phyloP scores from a whole-genome alignment of 2,888 invertebrate species.

The Isotomurus palustris region DNA sequence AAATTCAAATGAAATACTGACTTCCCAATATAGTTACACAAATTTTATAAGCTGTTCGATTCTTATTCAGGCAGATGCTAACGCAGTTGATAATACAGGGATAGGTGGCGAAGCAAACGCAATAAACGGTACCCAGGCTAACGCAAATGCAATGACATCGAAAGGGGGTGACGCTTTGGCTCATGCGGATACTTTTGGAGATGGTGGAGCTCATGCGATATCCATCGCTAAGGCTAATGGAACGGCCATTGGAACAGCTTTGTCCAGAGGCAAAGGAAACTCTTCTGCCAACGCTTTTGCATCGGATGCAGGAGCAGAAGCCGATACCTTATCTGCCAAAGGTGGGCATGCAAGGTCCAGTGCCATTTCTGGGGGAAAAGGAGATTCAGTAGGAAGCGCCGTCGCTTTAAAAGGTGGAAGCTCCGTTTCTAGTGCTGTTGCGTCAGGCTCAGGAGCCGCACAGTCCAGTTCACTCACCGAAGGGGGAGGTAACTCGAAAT shows the following conservation, averaged over 20 bases:
- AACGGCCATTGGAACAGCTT: slow-evolving; percentile 5
- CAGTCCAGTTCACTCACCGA: slow-evolving; percentile 8
- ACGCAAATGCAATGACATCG: slow-evolving; percentile 6
- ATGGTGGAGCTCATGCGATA: slow-evolving; percentile 2
- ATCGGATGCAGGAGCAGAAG: not conserved
- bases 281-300: slow-evolving; percentile 6
- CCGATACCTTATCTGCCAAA: not conserved
- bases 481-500: not conserved
- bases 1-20: not conserved
- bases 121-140: slow-evolving; percentile 5
- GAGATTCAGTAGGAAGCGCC: not conserved
- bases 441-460: not conserved
- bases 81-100: not conserved
- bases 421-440: not conserved
- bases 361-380: not conserved
- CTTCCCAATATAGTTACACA: not conserved
- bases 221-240: slow-evolving; percentile 8
- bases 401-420: not conserved
- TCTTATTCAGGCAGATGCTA: not conserved
- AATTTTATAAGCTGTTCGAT: not conserved
- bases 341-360: not conserved
- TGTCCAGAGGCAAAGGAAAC: slow-evolving; percentile 4
- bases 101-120: slow-evolving; percentile 9
- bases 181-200: slow-evolving; percentile 6
- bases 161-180: not conserved